Conservation (phyloP, 2,888 invertebrate genomes). For the Taphrorychus bicolor region DNA sequence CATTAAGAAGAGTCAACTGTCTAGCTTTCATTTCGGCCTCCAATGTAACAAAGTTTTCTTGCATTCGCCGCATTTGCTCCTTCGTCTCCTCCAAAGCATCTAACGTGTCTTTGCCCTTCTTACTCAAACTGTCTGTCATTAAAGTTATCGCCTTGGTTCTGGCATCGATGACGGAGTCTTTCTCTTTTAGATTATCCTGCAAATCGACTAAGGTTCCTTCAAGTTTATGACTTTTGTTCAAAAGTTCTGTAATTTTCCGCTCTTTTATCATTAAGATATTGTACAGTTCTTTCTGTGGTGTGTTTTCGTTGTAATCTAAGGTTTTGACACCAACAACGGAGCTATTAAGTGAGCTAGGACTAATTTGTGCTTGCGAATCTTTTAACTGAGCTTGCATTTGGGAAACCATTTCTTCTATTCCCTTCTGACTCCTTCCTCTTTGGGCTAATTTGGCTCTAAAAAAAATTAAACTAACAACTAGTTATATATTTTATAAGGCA, state of each 20-base stretch:
- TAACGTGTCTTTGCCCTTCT: slow-evolving; percentile 73
- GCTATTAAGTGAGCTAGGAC: slow-evolving; percentile 51
- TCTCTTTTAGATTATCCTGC: slow-evolving; percentile 82
- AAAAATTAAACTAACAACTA: not conserved
- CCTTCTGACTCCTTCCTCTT: slow-evolving; percentile 62
- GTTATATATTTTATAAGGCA: slow-evolving; percentile 1
- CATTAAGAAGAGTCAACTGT: slow-evolving; percentile 49
- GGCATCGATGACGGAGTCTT: slow-evolving; percentile 83
- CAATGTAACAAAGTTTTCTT: slow-evolving; percentile 75
- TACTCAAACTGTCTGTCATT: slow-evolving; percentile 76
- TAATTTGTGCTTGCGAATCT: slow-evolving; percentile 58
- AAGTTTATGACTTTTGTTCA: slow-evolving; percentile 73
- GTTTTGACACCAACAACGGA: slow-evolving; percentile 50
- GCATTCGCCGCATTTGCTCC: slow-evolving; percentile 82
- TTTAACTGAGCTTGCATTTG: slow-evolving; percentile 64
- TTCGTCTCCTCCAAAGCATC: slow-evolving; percentile 80
- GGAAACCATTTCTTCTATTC: slow-evolving; percentile 63
- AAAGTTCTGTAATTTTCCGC: slow-evolving; percentile 69
- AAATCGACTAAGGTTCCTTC: slow-evolving; percentile 81
- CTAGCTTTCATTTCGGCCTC: slow-evolving; percentile 74
- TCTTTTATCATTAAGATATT: slow-evolving; percentile 67
- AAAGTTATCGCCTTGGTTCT: slow-evolving; percentile 80
- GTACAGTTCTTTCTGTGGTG: slow-evolving; percentile 56
- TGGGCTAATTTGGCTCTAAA: slow-evolving; percentile 61
- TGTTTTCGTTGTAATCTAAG: slow-evolving; percentile 54